phyloP scores from a whole-genome alignment of 2,797 vertebrate genomes.

The Saxicola maurus region DNA sequence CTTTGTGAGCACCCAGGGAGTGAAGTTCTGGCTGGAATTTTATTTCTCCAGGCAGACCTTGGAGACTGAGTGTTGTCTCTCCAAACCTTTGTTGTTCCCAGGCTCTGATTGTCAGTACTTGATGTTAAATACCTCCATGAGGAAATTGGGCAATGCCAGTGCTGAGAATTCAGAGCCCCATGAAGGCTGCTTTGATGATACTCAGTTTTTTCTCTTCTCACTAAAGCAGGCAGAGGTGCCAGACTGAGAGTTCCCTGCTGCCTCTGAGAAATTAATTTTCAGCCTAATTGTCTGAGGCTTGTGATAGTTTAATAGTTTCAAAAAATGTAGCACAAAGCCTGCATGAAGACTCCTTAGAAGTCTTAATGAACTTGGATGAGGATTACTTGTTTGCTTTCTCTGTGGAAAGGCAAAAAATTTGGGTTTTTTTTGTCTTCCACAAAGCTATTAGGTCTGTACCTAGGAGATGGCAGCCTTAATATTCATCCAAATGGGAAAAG shows the following conservation, averaged over 20 bases:
- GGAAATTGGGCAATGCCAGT: not conserved
- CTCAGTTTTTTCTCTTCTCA: not conserved
- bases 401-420: not conserved
- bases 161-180: not conserved
- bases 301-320: not conserved
- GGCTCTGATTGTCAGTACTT: not conserved
- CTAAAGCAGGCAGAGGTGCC: not conserved
- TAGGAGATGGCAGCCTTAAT: not conserved
- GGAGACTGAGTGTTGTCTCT: slow-evolving; percentile 8
- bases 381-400: not conserved
- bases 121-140: slow-evolving; percentile 9
- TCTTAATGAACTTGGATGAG: not conserved
- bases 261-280: not conserved
- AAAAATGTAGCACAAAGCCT: not conserved
- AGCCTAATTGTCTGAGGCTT: not conserved
- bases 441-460: not conserved
- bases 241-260: not conserved
- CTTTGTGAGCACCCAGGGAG: not conserved
- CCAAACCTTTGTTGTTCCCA: slow-evolving; percentile 36
- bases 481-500: not conserved
- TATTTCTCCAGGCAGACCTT: slow-evolving; percentile 16
- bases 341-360: not conserved
- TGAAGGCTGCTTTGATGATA: not conserved
- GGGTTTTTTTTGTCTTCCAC: not conserved
- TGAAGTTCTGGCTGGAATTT: not conserved